phyloP scores from a whole-genome alignment of 2,113 vertebrate genomes.

The Gila orcuttii region DNA sequence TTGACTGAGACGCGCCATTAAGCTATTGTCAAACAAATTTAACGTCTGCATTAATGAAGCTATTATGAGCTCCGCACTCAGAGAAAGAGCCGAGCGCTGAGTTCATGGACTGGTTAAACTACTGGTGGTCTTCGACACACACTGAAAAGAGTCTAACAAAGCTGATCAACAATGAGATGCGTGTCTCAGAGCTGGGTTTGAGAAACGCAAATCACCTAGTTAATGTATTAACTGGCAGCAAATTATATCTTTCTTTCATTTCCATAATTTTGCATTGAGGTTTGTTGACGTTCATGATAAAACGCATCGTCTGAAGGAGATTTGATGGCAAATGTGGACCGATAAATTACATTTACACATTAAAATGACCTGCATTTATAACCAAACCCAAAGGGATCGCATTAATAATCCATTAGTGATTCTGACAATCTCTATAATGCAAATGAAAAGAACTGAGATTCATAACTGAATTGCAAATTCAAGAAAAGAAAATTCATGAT shows the following conservation, averaged over 20 bases:
- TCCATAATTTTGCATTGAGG: no score
- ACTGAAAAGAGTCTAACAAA: conserved; percentile 68
- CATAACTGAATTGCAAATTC: background rate
- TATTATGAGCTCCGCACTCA: conserved; percentile 81
- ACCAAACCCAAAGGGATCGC: background rate
- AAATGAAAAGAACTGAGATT: background rate
- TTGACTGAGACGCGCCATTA: conserved; percentile 78
- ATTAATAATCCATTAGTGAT: background rate
- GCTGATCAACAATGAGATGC: conserved; percentile 39
- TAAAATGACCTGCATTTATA: background rate
- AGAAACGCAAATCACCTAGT: background rate
- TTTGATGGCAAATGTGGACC: background rate
- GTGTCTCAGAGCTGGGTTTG: background rate
- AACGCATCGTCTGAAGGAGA: background rate
- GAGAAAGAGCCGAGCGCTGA: conserved; percentile 66
- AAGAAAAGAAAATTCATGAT: background rate
- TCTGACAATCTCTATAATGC: background rate
- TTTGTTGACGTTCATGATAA: no score
- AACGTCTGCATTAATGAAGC: conserved; percentile 83
- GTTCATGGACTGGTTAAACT: conserved; percentile 62
- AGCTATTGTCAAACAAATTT: conserved; percentile 80
- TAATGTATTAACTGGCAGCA: no score
- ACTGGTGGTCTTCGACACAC: conserved; percentile 1
- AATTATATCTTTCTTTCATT: no score
- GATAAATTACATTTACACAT: background rate